phyloP scores from a whole-genome alignment of 2,113 vertebrate species.

The Rattus rattus region DNA sequence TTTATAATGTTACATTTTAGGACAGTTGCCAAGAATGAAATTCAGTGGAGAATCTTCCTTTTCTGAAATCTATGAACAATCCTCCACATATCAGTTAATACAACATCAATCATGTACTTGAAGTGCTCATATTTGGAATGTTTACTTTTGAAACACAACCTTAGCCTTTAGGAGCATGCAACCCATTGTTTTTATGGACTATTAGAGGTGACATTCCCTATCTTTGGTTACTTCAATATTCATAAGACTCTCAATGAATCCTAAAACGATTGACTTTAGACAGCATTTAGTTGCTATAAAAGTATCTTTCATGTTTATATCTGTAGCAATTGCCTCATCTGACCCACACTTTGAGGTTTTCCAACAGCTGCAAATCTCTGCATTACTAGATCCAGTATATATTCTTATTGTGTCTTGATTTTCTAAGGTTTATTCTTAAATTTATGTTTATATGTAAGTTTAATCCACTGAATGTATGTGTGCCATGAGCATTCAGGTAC shows the following conservation, averaged over 20 bases:
- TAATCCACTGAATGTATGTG: background rate
- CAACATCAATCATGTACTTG: background rate
- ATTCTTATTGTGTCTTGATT: background rate
- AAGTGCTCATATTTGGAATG: too few relatives aligned
- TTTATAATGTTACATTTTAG: background rate
- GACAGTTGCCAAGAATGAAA: background rate
- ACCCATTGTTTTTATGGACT: background rate
- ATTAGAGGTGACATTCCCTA: rapidly evolving
- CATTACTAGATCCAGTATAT: background rate
- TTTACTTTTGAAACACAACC: background rate
- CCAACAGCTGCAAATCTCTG: background rate
- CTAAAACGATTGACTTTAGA: background rate
- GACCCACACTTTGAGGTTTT: background rate
- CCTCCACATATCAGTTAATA: background rate
- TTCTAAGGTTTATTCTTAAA: background rate
- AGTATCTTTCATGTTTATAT: background rate
- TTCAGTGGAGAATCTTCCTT: background rate
- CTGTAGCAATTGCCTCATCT: background rate
- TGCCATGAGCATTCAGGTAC: background rate
- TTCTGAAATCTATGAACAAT: background rate
- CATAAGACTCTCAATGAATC: background rate
- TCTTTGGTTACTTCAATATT: background rate
- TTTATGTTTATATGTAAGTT: background rate
- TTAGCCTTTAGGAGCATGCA: background rate
- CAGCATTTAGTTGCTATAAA: background rate